Base-by-base conservation (phyloP, 1,140 invertebrate genomes). In the Drosophila bocqueti region DNA sequence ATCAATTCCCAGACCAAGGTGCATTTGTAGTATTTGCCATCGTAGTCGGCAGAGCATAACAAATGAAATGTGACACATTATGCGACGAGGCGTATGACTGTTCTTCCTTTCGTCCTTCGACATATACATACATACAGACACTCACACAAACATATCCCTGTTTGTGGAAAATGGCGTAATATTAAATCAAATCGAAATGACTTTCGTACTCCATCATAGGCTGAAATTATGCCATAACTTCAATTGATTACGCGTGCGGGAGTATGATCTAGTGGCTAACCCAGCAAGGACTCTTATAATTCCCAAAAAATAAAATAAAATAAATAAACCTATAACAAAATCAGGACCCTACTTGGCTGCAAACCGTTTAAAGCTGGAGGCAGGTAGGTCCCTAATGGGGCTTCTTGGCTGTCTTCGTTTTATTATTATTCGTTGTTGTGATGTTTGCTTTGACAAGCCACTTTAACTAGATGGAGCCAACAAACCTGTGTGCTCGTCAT, bases 41-140 rank as follows among this genome's bases (percentile, higher is more conserved):
- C 80, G 62, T 40, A 80, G 64, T 55, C 62, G 82, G 59, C 73
- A 80, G 74, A 79, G 81, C 77, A 78, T 75, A 81, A 79, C 85
- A 89, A 84, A 89, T 89, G 84, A 84, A 89, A 89, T 81, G 78
- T 90, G 85, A 90, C 84, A 89, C 84, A 84, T 89, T 75, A 89
- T 90, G 85, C 85, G 77, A 81, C 84, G 73, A 81, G 72, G 81
- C 84, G 84, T 72, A 81, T 87, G 89, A 84, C 81, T 84, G 81
- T 81, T 79, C 75, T 66, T 73, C 68, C 80, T 36, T 43, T 49
- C 64, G 60, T 29, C 31, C 47, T 47, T 50, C 31, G 40, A 24
- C 43, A 5, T n/a, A 18, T 16, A 43, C 10, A 29, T 1, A 49
- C 47, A 49, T 3, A 29, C 16, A 50, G 2, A 24, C 45, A 46